Base-by-base conservation (phyloP, 2,888 invertebrate genomes). In the Callosobruchus maculatus region DNA sequence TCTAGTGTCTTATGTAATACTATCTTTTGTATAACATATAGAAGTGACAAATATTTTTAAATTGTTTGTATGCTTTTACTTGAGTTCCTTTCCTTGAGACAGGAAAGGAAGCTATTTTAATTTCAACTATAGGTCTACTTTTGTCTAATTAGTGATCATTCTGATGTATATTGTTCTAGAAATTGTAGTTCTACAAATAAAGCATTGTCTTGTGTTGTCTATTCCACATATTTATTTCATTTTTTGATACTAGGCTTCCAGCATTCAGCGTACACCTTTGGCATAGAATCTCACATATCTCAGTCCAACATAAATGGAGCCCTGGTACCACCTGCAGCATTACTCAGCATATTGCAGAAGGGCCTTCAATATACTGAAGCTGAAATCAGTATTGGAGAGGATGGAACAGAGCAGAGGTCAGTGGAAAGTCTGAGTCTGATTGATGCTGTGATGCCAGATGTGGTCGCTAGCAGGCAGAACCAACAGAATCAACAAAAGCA, bases 231-330 rank as follows among this genome's bases (percentile, higher is more conserved):
- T n/a, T n/a, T n/a, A n/a, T n/a, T n/a, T n/a, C n/a, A n/a, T 49
- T 49, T 13, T 49, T 4, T 18, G 67, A 20, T 70, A 20, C 18
- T 22, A 98, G 98, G 99, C 71, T 99, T 98, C 86, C 93, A 95
- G 84, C 99, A 99, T 88, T 98, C 99, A 20, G 99, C 99, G 0
- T 99, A 97, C 86, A 97, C 97, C 20, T 99, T 99, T 90, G 99
- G 99, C 68, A 95, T 98, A 73, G 99, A 99, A 88, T 98, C 98
- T 0, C 98, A 99, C 87, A 98, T 99, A 85, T 97, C 97, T 22
- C 98, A 98, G 86, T 97, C 98, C 78, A 99, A 98, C 84, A 98
- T 99, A 82, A 98, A 99, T 90, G 98, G 98, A 74, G 97, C 97
- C 0, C 89, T 98, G 30, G 98, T 99, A 5, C 99, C 99, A 7